A percentile compares a stretch with the other conserved stretches of the same genome.
These are phyloP conservation scores for Catamblyrhynchus diadema DNA, from an alignment of 2,797 vertebrate genomes.

Conservation along the genomic window DNA sequence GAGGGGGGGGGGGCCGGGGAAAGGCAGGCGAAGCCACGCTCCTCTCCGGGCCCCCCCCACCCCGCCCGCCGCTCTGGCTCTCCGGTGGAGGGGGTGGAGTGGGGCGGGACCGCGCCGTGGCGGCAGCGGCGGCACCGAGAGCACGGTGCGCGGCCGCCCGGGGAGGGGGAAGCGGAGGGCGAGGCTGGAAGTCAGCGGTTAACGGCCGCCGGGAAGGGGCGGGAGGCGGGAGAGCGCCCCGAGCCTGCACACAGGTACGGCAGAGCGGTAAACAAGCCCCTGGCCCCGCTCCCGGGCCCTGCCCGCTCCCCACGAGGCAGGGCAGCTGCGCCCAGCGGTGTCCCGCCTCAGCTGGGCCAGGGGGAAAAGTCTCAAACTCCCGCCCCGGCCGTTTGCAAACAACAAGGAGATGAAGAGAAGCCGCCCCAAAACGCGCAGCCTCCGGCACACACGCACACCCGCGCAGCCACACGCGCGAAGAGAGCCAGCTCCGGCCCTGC, in stretches of 20 bases:
- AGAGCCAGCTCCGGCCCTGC: not conserved
- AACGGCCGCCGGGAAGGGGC: not conserved
- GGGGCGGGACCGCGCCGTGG: not conserved
- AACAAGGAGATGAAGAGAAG: not conserved
- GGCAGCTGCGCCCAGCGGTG: not conserved
- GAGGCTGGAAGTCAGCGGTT: not conserved
- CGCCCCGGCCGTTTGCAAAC: not conserved
- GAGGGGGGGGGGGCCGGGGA: not conserved
- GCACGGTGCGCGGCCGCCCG: not conserved
- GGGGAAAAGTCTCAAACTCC: not conserved
- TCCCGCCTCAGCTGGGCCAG: not conserved
- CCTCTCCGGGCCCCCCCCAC: not conserved
- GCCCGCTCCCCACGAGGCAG: not conserved
- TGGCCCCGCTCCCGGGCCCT: not conserved
- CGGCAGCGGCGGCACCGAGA: not conserved
- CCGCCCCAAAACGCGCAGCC: rapidly evolving
- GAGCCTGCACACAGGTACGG: not conserved
- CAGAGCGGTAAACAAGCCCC: not conserved
- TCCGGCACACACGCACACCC: rapidly evolving
- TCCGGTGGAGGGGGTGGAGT: not conserved
- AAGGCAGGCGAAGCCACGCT: not conserved
- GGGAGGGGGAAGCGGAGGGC: not conserved
- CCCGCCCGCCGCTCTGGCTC: not conserved
- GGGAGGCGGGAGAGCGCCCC: not conserved
- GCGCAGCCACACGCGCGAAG: rapidly evolving